Percentiles rank a stretch among this genome's conserved stretches.
Evolutionary conservation across 2,113 vertebrate genomes (phyloP).

Genomic region (Ameiurus melas): DNA sequence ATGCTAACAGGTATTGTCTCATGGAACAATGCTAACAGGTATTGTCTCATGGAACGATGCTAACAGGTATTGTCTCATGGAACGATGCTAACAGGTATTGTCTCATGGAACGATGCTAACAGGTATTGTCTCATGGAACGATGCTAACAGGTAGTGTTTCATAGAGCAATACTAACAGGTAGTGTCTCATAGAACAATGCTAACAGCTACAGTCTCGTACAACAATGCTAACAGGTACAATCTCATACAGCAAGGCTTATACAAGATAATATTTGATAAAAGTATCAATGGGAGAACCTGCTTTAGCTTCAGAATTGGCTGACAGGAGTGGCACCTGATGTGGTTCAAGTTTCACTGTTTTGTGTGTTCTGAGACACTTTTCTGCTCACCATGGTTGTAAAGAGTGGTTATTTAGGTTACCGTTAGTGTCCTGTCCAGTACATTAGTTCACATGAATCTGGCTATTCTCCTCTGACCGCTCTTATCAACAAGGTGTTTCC

Average conservation of each 20-base stretch:
- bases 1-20: too few relatives aligned
- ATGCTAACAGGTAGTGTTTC: background rate
- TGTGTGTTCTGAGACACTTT: background rate
- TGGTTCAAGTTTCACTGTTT: background rate
- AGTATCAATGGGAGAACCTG: too few relatives aligned
- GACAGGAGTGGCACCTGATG: background rate
- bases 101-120: too few relatives aligned
- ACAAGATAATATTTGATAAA: background rate
- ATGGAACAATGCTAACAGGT: too few relatives aligned
- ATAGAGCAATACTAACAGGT: conserved; percentile 4
- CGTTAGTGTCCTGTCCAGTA: background rate
- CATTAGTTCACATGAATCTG: background rate
- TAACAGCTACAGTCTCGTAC: too few relatives aligned
- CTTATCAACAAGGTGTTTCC: background rate
- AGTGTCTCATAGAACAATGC: background rate
- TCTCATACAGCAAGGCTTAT: background rate
- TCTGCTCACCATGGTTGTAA: background rate
- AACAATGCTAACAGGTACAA: background rate
- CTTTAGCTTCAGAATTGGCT: background rate
- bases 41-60: too few relatives aligned
- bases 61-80: too few relatives aligned
- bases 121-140: too few relatives aligned
- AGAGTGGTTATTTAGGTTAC: background rate
- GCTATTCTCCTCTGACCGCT: background rate
- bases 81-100: too few relatives aligned